Percentiles rank a stretch among this genome's conserved stretches.
These are phyloP conservation scores for Drosophila suboccidentalis DNA, from an alignment of 2,888 invertebrate genomes.

Conservation along the genomic window DNA sequence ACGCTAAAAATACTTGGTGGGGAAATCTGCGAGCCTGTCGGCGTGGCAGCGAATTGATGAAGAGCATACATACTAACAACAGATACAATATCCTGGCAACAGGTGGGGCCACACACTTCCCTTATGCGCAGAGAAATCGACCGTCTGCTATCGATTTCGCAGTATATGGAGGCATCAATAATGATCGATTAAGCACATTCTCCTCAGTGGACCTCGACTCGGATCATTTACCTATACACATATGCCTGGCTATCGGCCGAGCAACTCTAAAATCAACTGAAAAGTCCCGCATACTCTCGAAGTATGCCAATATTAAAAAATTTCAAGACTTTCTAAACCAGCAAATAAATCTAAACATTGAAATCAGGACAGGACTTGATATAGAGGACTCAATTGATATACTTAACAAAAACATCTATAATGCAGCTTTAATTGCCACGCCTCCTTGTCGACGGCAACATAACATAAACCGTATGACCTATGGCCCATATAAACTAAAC, in stretches of 20 bases:
- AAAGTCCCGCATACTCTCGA: too few species aligned
- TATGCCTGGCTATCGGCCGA: not conserved
- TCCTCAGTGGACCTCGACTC: not conserved
- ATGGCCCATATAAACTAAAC: too few species aligned
- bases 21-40: not conserved
- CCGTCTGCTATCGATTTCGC: slow-evolving; percentile 5
- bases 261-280: too few species aligned
- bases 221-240: not conserved
- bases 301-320: not conserved
- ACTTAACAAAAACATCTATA: not conserved
- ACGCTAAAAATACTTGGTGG: slow-evolving; percentile 8
- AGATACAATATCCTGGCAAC: too few species aligned
- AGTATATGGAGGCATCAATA: not conserved
- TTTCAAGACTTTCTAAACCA: not conserved
- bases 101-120: too few species aligned
- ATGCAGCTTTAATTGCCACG: not conserved
- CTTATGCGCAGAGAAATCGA: not conserved
- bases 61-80: too few species aligned
- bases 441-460: too few species aligned
- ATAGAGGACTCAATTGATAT: not conserved
- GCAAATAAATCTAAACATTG: not conserved
- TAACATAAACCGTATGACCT: too few species aligned
- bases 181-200: not conserved
- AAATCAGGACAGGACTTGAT: not conserved
- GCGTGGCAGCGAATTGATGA: too few species aligned